Evolutionary conservation across 1,140 invertebrate species (phyloP), one percentile per base, ranked within the genome.

Genomic region (Pinna nobilis): DNA sequence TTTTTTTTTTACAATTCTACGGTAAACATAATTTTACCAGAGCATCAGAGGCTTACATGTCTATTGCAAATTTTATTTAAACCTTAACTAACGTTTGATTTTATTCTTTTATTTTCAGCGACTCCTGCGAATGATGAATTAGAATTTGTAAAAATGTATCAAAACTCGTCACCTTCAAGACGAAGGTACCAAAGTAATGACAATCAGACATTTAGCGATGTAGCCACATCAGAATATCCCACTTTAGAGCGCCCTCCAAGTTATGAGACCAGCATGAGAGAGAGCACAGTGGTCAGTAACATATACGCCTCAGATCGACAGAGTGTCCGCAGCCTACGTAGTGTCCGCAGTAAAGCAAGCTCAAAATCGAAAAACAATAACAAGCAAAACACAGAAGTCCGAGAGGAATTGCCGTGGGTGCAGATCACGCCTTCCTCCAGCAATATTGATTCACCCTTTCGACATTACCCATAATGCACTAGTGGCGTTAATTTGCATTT

Each of bases 91-190:
- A 51, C 7, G 23, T 5, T 35, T 15, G 13, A 3, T 32, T 13
- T 59, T 18, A 23, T 55, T 55, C 57, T 67, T 3, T 55, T n/a
- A 60, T 65, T 79, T 78, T 39, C 83, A 86, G 86, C 86, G 55
- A 78, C 81, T 53, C 81, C 81, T 53, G 85, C 85, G 25, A 87
- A 86, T 77, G 84, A 88, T 80, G 86, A 88, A 72, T 70, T 88
- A 30, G 87, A 88, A 75, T 88, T 86, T 82, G 85, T 88, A n/a
- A 87, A 87, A 75, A 88, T 88, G 84, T 81, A 87, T 47, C 82
- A 71, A 35, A 51, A 81, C 61, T 78, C 79, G 20, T 77, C 81
- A 13, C 82, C 86, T 41, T 77, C 80, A 3, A 70, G 79, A 73
- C 61, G 30, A 53, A 70, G 64, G 60, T 57, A 51, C 28, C 68